phyloP scores from a whole-genome alignment of 2,888 invertebrate species.

The Cryptops parisi region DNA sequence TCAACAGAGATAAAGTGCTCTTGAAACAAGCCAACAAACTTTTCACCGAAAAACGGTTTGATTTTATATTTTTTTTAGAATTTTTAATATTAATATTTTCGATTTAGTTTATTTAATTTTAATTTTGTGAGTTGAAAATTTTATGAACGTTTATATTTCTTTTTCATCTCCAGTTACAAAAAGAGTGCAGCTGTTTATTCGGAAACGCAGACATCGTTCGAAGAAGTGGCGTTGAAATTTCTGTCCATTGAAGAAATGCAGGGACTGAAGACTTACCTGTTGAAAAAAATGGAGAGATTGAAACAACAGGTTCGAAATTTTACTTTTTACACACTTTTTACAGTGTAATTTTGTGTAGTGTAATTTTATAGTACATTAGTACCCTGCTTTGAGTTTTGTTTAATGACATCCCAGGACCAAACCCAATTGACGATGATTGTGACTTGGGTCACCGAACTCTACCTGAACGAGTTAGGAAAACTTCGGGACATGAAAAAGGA shows the following conservation, averaged over 20 bases:
- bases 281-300: constrained; percentile 58
- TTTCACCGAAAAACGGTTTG: constrained; percentile 55
- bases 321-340: too few species aligned
- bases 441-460: constrained; percentile 87
- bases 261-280: constrained; percentile 76
- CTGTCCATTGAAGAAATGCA: constrained; percentile 62
- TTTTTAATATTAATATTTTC: not conserved
- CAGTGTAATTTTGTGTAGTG: too few species aligned
- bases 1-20: constrained; percentile 64
- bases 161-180: constrained; percentile 40
- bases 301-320: constrained; percentile 36
- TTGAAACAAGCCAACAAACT: constrained; percentile 75
- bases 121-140: too few species aligned
- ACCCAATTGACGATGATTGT: constrained; percentile 85
- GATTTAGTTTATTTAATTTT: too few species aligned
- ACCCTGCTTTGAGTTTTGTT: too few species aligned
- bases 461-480: constrained; percentile 71
- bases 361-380: too few species aligned
- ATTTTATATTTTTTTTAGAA: constrained; percentile 7
- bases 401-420: constrained; percentile 55
- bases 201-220: constrained; percentile 80
- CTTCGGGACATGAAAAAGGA: constrained; percentile 37
- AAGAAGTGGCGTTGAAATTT: constrained; percentile 86
- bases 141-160: too few species aligned
- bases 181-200: constrained; percentile 78